phyloP scores from a whole-genome alignment of 2,113 vertebrate genomes.

The Chlorocebus sabaeus region DNA sequence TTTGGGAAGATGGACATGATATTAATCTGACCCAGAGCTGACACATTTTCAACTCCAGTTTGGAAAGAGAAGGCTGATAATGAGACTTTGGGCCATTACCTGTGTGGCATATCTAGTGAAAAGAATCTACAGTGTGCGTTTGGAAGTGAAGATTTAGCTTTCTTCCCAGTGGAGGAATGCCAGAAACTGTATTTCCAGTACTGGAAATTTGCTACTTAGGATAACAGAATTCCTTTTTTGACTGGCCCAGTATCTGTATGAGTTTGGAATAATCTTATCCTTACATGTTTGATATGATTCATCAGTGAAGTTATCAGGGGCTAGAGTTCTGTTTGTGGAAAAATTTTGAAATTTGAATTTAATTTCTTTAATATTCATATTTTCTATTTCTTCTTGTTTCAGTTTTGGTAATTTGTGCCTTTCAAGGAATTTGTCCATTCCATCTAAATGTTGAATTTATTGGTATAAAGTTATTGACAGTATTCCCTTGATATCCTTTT shows the following conservation, averaged over 20 bases:
- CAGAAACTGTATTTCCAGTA: conserved; percentile 1
- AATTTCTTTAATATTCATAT: conserved; percentile 61
- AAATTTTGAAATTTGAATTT: conserved; percentile 49
- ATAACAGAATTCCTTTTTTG: background rate
- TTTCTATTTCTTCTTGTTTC: conserved; percentile 60
- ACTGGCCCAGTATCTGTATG: background rate
- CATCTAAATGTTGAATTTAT: conserved; percentile 65
- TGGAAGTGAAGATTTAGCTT: background rate
- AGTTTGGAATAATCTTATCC: background rate
- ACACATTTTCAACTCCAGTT: background rate
- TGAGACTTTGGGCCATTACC: background rate
- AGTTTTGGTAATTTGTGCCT: conserved; percentile 65
- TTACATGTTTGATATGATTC: background rate
- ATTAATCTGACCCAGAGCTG: background rate
- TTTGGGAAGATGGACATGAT: background rate
- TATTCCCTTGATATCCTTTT: conserved; percentile 51
- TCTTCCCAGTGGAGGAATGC: background rate
- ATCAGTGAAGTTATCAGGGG: conserved; percentile 4
- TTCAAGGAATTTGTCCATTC: conserved; percentile 61
- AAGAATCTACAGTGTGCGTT: background rate
- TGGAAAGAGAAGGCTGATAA: background rate
- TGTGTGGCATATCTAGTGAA: background rate
- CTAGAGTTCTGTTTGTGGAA: conserved; percentile 38
- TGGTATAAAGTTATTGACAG: conserved; percentile 30
- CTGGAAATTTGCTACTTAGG: background rate